Conservation (phyloP, 1,140 invertebrate genomes). For the Grapholita molesta region DNA sequence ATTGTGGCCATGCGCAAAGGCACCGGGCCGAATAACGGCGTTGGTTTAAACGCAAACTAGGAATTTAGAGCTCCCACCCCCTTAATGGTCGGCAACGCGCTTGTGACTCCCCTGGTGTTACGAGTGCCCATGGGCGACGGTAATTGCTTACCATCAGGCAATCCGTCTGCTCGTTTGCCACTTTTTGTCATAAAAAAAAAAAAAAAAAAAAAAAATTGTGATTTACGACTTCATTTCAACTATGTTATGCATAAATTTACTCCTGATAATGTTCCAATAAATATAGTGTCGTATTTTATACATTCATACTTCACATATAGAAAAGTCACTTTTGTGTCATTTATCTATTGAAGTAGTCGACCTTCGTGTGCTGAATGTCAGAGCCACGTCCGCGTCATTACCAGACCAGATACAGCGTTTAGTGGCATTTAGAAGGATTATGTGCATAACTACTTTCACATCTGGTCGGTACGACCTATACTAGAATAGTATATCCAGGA, state of each 20-base stretch:
- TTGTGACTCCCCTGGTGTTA: no score
- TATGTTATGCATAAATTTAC: background rate
- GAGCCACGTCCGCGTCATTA: slow-evolving; percentile 36
- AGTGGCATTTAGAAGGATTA: slow-evolving; percentile 33
- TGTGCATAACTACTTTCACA: slow-evolving; percentile 33
- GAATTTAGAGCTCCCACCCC: no score
- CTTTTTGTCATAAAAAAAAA: no score
- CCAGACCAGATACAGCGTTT: slow-evolving; percentile 23
- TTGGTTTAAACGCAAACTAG: slow-evolving; percentile 19
- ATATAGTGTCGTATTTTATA: background rate
- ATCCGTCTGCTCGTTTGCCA: no score
- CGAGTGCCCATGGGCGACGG: no score
- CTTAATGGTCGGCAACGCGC: no score
- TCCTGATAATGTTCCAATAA: background rate
- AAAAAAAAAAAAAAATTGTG: no score
- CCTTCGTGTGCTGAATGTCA: slow-evolving; percentile 48
- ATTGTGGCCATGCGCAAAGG: slow-evolving; percentile 22
- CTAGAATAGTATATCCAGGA: slow-evolving; percentile 32
- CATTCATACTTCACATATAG: background rate
- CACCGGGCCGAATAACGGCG: slow-evolving; percentile 20
- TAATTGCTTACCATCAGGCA: no score
- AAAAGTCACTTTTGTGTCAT: slow-evolving; percentile 38
- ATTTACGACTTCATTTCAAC: slow-evolving; percentile 21
- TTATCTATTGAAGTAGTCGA: slow-evolving; percentile 38
- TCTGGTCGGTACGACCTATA: slow-evolving; percentile 13